A percentile compares a stretch with the other conserved stretches of the same genome.
These are phyloP conservation scores for Takifugu ocellatus DNA, from an alignment of 2,797 vertebrate species.

Conservation along the genomic window DNA sequence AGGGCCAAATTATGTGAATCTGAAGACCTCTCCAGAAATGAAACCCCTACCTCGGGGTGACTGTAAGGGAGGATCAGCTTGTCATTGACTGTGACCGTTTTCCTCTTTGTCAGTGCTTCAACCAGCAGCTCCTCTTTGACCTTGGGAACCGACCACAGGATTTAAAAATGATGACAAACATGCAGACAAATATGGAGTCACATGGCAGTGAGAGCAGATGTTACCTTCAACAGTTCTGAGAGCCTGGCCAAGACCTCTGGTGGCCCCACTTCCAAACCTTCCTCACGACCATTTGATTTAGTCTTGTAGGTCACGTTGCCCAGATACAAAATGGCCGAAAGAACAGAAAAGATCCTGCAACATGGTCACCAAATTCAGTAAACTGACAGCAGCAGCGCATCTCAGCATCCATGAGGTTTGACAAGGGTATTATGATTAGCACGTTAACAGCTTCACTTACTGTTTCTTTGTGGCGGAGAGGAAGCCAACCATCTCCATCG, in stretches of 20 bases:
- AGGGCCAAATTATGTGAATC: neutral
- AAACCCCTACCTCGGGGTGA: slow-evolving; percentile 80
- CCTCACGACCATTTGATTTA: slow-evolving; percentile 88
- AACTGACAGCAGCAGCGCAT: neutral
- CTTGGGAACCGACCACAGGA: slow-evolving; percentile 57
- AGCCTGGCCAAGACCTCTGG: slow-evolving; percentile 89
- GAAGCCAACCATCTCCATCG: slow-evolving; percentile 99
- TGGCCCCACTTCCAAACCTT: slow-evolving; percentile 93
- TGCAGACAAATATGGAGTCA: neutral
- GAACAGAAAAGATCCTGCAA: slow-evolving; percentile 91
- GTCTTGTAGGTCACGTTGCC: slow-evolving; percentile 92
- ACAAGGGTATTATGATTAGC: neutral
- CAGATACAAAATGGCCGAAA: slow-evolving; percentile 96
- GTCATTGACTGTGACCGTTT: slow-evolving; percentile 96
- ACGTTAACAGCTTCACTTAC: slow-evolving; percentile 71
- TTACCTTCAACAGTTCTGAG: slow-evolving; percentile 91
- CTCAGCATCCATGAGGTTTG: neutral
- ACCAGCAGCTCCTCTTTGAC: slow-evolving; percentile 93
- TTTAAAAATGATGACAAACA: neutral
- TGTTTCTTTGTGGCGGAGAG: slow-evolving; percentile 93
- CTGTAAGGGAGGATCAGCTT: slow-evolving; percentile 97
- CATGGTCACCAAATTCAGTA: neutral
- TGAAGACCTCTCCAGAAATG: too few relatives aligned
- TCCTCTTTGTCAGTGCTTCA: slow-evolving; percentile 96
- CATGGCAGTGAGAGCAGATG: neutral